phyloP scores from a whole-genome alignment of 2,113 vertebrate genomes.

The Dromas ardeola region DNA sequence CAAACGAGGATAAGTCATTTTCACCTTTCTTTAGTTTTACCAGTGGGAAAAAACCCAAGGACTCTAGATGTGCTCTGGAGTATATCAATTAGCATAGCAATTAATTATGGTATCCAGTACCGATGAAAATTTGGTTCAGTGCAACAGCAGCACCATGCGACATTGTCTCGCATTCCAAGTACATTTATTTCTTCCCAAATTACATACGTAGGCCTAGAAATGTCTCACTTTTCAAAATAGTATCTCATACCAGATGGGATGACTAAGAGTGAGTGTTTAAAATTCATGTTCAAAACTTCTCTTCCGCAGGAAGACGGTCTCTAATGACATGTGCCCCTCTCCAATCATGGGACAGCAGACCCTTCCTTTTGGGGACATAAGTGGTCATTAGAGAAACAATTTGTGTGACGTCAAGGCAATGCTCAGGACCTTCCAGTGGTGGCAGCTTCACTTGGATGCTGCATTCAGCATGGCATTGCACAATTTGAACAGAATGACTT shows the following conservation, averaged over 20 bases:
- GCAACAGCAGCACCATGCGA: conserved; percentile 44
- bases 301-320: neutral
- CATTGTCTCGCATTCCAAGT: neutral
- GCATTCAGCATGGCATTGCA: neutral
- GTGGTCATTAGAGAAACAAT: neutral
- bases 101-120: neutral
- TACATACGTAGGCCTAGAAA: neutral
- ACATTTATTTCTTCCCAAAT: neutral
- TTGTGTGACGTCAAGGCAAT: neutral
- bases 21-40: neutral
- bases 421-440: neutral
- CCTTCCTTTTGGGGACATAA: neutral
- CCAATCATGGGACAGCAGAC: neutral
- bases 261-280: conserved; percentile 15
- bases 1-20: neutral
- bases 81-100: conserved; percentile 11
- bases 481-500: neutral
- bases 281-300: neutral
- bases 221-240: conserved; percentile 46
- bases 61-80: neutral
- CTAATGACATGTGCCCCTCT: neutral
- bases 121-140: neutral
- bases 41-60: neutral
- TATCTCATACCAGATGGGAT: conserved; percentile 38
- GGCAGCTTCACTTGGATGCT: neutral